These are phyloP conservation scores for Xiphophorus maculatus DNA, from an alignment of 2,113 vertebrate species.

Conservation along the genomic window DNA sequence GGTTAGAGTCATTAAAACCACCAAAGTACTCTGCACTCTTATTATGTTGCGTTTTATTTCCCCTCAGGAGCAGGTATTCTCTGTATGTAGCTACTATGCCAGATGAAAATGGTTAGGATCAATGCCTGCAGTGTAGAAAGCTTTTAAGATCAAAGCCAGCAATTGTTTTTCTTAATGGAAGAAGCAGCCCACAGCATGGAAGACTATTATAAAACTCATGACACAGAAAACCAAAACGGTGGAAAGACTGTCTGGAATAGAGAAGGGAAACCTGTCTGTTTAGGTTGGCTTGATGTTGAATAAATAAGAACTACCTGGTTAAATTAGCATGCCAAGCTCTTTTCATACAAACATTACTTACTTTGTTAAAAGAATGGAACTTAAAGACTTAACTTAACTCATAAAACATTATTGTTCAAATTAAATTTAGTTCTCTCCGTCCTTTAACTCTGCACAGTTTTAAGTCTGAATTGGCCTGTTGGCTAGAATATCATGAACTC, in stretches of 20 bases:
- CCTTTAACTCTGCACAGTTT: not conserved
- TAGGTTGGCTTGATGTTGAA: not conserved
- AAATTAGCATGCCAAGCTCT: not conserved
- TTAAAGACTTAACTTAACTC: not conserved
- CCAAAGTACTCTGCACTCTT: slow-evolving; percentile 4
- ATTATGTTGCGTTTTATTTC: not conserved
- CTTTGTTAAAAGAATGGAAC: not conserved
- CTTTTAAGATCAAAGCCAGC: slow-evolving; percentile 33
- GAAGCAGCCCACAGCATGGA: slow-evolving; percentile 36
- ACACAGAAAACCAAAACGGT: slow-evolving; percentile 19
- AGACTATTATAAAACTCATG: slow-evolving; percentile 17
- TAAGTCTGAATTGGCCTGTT: slow-evolving; percentile 14
- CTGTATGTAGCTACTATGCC: slow-evolving; percentile 1
- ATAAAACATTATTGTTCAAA: not conserved
- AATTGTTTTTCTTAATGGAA: slow-evolving; percentile 38
- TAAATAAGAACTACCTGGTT: slow-evolving; percentile 5
- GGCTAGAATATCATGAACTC: slow-evolving; percentile 17
- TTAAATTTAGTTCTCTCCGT: not conserved
- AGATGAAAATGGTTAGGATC: slow-evolving; percentile 17
- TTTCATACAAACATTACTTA: not conserved
- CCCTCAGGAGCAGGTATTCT: not conserved
- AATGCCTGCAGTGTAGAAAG: slow-evolving; percentile 37
- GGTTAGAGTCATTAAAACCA: not conserved
- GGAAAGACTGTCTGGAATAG: not conserved
- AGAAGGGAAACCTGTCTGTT: not conserved